Percentiles rank a stretch among this genome's conserved stretches.
Evolutionary conservation across 2,888 invertebrate species (phyloP).

Genomic region (Drosophila cognata): DNA sequence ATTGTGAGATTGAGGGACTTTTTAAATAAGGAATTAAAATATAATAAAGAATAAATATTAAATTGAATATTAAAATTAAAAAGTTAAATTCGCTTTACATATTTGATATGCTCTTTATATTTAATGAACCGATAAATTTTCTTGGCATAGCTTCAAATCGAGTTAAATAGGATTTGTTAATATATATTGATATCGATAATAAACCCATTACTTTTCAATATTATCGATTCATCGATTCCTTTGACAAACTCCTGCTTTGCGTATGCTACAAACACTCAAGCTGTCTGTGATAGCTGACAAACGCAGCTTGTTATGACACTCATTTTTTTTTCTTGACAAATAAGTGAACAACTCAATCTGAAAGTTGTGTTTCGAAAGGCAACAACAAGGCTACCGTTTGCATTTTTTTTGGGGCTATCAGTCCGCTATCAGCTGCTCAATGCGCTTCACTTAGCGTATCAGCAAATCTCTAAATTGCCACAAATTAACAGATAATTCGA

Average conservation of each 20-base stretch:
- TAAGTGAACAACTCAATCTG: slow-evolving; percentile 50
- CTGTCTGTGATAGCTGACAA: background rate
- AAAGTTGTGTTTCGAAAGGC: slow-evolving; percentile 2
- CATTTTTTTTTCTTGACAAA: slow-evolving; percentile 4
- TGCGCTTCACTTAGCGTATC: slow-evolving; percentile 75
- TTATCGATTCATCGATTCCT: background rate
- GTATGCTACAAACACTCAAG: background rate
- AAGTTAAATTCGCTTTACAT: background rate
- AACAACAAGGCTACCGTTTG: slow-evolving; percentile 28
- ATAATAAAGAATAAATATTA: background rate
- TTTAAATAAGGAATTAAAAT: background rate
- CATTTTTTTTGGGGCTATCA: slow-evolving; percentile 33
- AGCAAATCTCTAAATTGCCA: slow-evolving; percentile 82
- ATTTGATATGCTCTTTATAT: background rate
- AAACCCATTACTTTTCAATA: background rate
- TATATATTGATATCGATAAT: background rate
- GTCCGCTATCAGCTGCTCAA: slow-evolving; percentile 66
- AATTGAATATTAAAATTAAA: background rate
- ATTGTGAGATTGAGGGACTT: background rate
- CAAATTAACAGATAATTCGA: slow-evolving; percentile 82
- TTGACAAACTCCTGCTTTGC: background rate
- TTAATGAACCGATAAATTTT: background rate
- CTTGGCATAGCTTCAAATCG: background rate
- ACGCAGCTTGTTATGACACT: slow-evolving; percentile 9
- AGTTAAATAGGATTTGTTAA: background rate